These are phyloP conservation scores for Shargacucullia verbasci DNA, from an alignment of 2,888 invertebrate species.

Conservation along the genomic window DNA sequence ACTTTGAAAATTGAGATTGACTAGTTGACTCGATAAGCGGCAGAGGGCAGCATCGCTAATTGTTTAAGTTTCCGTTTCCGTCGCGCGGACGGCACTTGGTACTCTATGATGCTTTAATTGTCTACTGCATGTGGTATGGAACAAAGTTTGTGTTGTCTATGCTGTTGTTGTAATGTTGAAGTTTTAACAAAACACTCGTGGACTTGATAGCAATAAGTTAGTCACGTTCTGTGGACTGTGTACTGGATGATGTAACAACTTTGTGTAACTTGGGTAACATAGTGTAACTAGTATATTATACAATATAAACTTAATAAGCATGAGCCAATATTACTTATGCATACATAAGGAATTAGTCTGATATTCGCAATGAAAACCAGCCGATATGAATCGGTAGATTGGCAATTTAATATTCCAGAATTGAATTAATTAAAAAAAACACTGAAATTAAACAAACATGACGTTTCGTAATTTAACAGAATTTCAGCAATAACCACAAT, in stretches of 20 bases:
- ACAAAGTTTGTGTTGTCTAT: slow-evolving; percentile 36
- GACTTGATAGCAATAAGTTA: slow-evolving; percentile 14
- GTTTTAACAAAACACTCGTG: slow-evolving; percentile 17
- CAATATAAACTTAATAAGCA: too few relatives aligned
- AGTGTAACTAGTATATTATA: too few relatives aligned
- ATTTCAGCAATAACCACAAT: too few relatives aligned
- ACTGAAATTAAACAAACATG: too few relatives aligned
- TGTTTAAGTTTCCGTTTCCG: slow-evolving; percentile 57
- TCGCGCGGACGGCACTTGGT: slow-evolving; percentile 35
- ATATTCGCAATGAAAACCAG: too few relatives aligned
- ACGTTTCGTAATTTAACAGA: too few relatives aligned
- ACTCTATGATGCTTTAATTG: slow-evolving; percentile 53
- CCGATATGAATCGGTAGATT: too few relatives aligned
- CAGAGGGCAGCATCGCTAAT: slow-evolving; percentile 45
- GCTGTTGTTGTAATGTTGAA: slow-evolving; percentile 10
- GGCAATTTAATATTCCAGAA: too few relatives aligned
- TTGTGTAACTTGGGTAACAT: background rate
- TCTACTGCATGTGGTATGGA: slow-evolving; percentile 41
- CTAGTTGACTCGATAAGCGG: slow-evolving; percentile 19
- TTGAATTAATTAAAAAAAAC: too few relatives aligned
- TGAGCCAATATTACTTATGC: too few relatives aligned
- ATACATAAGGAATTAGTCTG: too few relatives aligned
- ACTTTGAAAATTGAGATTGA: slow-evolving; percentile 38
- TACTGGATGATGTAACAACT: background rate
- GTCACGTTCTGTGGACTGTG: background rate